These are phyloP conservation scores for Adelphocoris suturalis DNA, from an alignment of 2,888 invertebrate species.

Conservation along the genomic window DNA sequence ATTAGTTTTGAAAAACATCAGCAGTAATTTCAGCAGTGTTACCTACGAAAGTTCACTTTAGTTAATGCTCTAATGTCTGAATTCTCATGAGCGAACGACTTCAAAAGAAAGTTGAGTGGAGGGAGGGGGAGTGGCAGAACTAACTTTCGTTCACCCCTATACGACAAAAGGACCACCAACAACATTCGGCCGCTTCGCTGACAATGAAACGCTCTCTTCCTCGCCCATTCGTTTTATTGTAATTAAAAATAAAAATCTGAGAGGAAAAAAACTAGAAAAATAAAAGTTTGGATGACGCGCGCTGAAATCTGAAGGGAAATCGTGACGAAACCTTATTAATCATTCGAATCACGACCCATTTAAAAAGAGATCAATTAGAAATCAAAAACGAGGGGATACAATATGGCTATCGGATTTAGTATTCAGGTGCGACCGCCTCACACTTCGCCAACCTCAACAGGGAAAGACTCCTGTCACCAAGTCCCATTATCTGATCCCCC, in stretches of 20 bases:
- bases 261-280: background rate
- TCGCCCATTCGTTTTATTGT: background rate
- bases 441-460: conserved; percentile 27
- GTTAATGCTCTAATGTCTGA: no score
- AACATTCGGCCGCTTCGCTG: background rate
- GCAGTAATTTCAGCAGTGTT: no score
- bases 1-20: no score
- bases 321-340: conserved; percentile 36
- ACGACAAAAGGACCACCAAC: conserved; percentile 15
- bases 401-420: conserved; percentile 35
- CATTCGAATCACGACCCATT: conserved; percentile 49
- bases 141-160: background rate
- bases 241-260: conserved; percentile 16
- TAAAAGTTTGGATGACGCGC: background rate
- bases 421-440: conserved; percentile 53
- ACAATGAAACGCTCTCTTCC: background rate
- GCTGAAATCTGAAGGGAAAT: background rate
- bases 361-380: conserved; percentile 56
- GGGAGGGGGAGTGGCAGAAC: no score
- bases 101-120: no score
- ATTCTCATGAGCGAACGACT: no score
- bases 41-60: no score
- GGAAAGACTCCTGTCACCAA: conserved; percentile 52
- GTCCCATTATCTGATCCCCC: conserved; percentile 39
- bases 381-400: conserved; percentile 29